A percentile compares a stretch with the other conserved stretches of the same genome.
phyloP scores from a whole-genome alignment of 2,113 vertebrate genomes.

The Sarotherodon lohbergeri region DNA sequence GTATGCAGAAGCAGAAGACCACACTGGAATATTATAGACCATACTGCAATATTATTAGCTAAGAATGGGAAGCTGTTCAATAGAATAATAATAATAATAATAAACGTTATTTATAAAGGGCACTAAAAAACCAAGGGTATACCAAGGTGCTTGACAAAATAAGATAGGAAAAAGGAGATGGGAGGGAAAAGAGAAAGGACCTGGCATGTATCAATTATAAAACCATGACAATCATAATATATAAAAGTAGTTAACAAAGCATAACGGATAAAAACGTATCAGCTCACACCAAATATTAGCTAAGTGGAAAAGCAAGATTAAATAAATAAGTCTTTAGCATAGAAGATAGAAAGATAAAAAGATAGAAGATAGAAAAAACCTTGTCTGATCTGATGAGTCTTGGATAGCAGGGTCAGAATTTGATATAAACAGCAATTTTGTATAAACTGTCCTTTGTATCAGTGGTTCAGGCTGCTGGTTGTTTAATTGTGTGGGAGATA shows the following conservation, averaged over 20 bases:
- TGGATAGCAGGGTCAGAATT: not conserved
- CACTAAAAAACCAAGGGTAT: not conserved
- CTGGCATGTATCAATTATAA: rapidly evolving
- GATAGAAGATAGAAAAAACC: not conserved
- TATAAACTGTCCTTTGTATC: not conserved
- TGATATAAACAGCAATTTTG: not conserved
- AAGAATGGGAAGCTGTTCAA: not conserved
- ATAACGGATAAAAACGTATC: not conserved
- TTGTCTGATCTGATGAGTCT: not conserved
- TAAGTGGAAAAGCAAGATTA: not conserved
- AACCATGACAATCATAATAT: not conserved
- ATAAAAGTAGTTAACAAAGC: not conserved
- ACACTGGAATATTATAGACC: not conserved
- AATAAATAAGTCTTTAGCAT: rapidly evolving
- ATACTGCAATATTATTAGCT: not conserved
- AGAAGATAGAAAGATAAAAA: no score
- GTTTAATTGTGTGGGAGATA: not conserved
- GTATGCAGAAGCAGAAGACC: not conserved
- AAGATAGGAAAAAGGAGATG: not conserved
- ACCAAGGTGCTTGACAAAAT: not conserved
- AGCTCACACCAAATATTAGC: rapidly evolving
- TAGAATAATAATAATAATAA: not conserved
- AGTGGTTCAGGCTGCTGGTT: not conserved
- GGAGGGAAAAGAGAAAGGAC: not conserved
- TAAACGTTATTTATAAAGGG: not conserved